Base-by-base conservation (phyloP, 2,113 vertebrate genomes). In the Tympanuchus pallidicinctus region DNA sequence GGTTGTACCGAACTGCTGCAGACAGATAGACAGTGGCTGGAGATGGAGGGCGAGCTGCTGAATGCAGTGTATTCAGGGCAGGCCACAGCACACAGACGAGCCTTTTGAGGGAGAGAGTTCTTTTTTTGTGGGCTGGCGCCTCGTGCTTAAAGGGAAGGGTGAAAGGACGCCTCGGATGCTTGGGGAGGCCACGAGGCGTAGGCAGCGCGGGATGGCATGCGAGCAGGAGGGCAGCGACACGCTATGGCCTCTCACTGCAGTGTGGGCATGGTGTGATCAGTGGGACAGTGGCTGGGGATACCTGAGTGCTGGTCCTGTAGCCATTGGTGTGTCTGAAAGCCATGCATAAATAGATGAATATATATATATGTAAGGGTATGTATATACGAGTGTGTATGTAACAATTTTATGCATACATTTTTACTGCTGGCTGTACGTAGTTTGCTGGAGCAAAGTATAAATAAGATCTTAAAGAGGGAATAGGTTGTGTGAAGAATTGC, bases 101-200 rank as follows among this genome's bases (percentile, higher is more conserved):
- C 25, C 66, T 83, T 92, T 93, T 81, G 88, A 93, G 61, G 76
- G 77, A n/a, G 0, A 67, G 48, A 82, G 77, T 5, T 70, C 66
- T 74, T 52, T 65, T 84, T 90, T 90, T 94, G 73, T 90, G 88
- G 85, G 73, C 77, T 91, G 91, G 93, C 65, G 75, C 82, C 91
- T 88, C 0, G 0, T 5, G 5, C 73, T 92, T 57, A 8, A 30
- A 90, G 76, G 76, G 73, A 21, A 32, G 61, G 69, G 60, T 86
- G 65, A 92, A 91, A 92, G 28, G 82, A 67, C 40, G 80, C 82
- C 86, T 92, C 85, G 70, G 64, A 42, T 6, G 8, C 67, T 40
- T 8, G 1, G 74, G 48, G 54, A 45, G 1, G 0, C 32, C 30
- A 28, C 7, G 11, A n/a, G 56, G 56, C 11, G 5, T 8, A 19